Base-by-base conservation (phyloP, 2,888 invertebrate genomes). In the Rhaphigaster nebulosa region DNA sequence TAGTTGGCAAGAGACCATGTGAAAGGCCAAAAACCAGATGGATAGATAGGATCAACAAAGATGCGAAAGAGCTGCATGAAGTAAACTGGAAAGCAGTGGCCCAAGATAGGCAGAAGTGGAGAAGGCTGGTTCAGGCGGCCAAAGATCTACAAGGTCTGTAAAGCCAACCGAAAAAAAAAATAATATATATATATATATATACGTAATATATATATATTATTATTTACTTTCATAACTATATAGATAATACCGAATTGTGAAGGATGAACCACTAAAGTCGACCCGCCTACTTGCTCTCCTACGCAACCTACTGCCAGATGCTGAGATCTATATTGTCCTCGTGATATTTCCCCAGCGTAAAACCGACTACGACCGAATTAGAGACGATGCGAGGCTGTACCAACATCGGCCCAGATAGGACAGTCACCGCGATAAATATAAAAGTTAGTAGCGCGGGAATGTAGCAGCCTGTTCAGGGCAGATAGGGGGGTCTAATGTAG, bases 401-500 rank as follows among this genome's bases (percentile, higher is more conserved):
- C 45, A 84, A 84, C 84, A 84, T 15, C 10, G 45, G n/a, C 41
- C 0, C 45, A 84, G 84, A 84, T 84, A 84, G 84, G 84, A 84
- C 41, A 50, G 45, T 18, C n/a, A 8, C 34, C 38, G 38, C 84
- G 26, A 41, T 84, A 84, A 84, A 41, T 84, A 84, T 84, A 84
- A 84, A 84, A 84, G 84, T 84, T 84, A 84, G 45, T 84, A 12
- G 13, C 5, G n/a, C n/a, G 15, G 2, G 15, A 34, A 26, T 1
- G 84, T 8, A 76, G 45, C 3, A 3, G 56, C 34, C 88, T 87
- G 87, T 34, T 20, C 26, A 15, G 45, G 88, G 26, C 10, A 65
- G 88, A 88, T 88, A 88, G 88, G 54, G 15, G 87, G 41, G 41
- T 54, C 38, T 88, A 88, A 88, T 88, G 88, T 45, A 88, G 88